Base-by-base conservation (phyloP, 2,888 invertebrate species). In the Podotricha telesiphe region DNA sequence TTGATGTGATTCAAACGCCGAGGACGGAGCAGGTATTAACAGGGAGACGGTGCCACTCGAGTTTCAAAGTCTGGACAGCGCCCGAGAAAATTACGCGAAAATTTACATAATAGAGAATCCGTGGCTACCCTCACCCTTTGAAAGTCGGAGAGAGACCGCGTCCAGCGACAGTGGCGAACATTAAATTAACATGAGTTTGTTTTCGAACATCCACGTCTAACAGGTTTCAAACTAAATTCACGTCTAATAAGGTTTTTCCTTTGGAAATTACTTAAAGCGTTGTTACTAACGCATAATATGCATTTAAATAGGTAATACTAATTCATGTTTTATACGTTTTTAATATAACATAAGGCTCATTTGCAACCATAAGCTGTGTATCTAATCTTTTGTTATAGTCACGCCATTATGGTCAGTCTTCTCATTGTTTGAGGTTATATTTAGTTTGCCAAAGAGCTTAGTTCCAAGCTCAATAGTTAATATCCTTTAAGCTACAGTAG, bases 31-130 rank as follows among this genome's bases (percentile, higher is more conserved):
- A 85, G 86, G 86, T 86, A 86, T 89, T 89, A 90, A 89, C 20
- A 42, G 42, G 51, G 22, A 50, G 42, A 47, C 19, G 83, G 85
- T 84, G 80, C 81, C 79, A 83, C 85, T 88, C 85, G 81, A 77
- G 85, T 90, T 87, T 86, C 91, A 89, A 92, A 91, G 89, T 88
- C 89, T 85, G 86, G 81, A 83, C 83, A 82, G 85, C 84, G 83
- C 85, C 81, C 87, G 88, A 86, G 87, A 85, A 91, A 91, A 91
- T 91, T 91, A 91, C 88, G 83, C 81, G 85, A 81, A 87, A 91
- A 92, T 92, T 92, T 92, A 89, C 92, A 92, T 92, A 91, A 92
- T 91, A 90, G 90, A 90, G 88, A 91, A 89, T 88, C 91, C 88
- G 90, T 91, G 90, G 89, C 87, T 81, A 82, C 85, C 86, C 85